Percentiles rank a stretch among this genome's conserved stretches.
Evolutionary conservation across 1,140 invertebrate genomes (phyloP).

Genomic region (Leptopilina boulardi): DNA sequence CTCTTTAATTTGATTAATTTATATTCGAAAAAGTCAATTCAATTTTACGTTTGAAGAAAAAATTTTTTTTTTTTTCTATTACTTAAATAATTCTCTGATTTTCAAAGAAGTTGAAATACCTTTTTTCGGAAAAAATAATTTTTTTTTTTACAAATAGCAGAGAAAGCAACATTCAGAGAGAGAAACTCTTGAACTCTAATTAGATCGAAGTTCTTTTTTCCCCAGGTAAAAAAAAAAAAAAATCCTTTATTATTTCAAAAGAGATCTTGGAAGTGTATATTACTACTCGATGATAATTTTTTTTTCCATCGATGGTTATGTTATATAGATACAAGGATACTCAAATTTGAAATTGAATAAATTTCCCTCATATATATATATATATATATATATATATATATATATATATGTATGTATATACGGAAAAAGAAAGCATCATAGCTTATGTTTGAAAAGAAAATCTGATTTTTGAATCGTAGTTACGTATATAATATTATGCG

Average conservation of each 20-base stretch:
- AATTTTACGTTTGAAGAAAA: background rate
- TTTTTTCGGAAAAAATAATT: too few species aligned
- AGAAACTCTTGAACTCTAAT: background rate
- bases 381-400: too few species aligned
- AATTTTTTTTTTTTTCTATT: too few species aligned
- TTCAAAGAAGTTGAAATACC: too few species aligned
- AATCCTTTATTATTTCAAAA: background rate
- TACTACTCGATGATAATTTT: conserved; percentile 10
- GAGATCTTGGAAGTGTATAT: background rate
- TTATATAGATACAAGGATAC: background rate
- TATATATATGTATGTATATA: too few species aligned
- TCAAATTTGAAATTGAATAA: background rate
- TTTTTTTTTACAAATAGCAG: background rate
- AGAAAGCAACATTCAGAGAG: background rate
- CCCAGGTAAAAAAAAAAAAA: too few species aligned
- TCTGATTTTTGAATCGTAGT: conserved; percentile 56
- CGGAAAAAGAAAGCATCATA: background rate
- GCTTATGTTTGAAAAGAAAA: conserved; percentile 36
- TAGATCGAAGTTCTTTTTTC: background rate
- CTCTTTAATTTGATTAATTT: conserved; percentile 4
- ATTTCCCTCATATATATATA: background rate
- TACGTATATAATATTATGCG: conserved; percentile 66
- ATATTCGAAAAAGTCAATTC: background rate
- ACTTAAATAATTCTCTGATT: too few species aligned
- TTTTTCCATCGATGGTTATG: background rate